Base-by-base conservation (phyloP, 2,113 vertebrate species). In the Phalacrocorax aristotelis region DNA sequence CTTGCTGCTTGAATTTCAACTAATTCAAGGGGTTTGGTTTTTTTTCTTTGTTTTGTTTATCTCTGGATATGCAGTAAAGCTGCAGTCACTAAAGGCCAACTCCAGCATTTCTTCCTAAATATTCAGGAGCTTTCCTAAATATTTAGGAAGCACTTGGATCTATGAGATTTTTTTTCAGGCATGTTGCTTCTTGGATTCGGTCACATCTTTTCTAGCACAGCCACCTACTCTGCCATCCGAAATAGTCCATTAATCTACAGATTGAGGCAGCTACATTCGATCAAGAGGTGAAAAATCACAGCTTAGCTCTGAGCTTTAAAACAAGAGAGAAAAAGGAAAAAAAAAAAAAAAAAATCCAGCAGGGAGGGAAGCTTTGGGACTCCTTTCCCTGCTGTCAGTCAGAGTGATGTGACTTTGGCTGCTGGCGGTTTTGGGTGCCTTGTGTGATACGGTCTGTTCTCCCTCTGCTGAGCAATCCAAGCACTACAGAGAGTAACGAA, bases 391-490 rank as follows among this genome's bases (percentile, higher is more conserved):
- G 4, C 36, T 13, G 3, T 18, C 91, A 52, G 68, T 29, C 65
- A 6, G 49, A 65, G 62, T 12, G 7, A 49, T 6, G 66, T 40
- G 57, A 40, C 68, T 85, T 62, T 55, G 68, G n/a, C 66, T 76
- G 51, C 65, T 27, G 79, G 34, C 15, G 6, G 7, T 38, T 66
- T 78, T 60, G 42, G 75, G 52, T 26, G 58, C 74, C 71, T 71
- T 36, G 44, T 77, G 69, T 3, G 1, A 62, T 29, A 90, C 17
- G n/a, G 77, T 94, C 96, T 83, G 74, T 61, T 95, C 96, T 95
- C 96, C 97, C 96, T 97, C 95, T 94, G 71, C 94, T 83, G 94
- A 95, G 97, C 94, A 89, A 95, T 88, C 89, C 91, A 89, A 94
- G 96, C 89, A 95, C 91, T 97, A 97, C 96, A 95, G 87, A 96